phyloP scores from a whole-genome alignment of 2,888 invertebrate species.

The Platynereis dumerilii region DNA sequence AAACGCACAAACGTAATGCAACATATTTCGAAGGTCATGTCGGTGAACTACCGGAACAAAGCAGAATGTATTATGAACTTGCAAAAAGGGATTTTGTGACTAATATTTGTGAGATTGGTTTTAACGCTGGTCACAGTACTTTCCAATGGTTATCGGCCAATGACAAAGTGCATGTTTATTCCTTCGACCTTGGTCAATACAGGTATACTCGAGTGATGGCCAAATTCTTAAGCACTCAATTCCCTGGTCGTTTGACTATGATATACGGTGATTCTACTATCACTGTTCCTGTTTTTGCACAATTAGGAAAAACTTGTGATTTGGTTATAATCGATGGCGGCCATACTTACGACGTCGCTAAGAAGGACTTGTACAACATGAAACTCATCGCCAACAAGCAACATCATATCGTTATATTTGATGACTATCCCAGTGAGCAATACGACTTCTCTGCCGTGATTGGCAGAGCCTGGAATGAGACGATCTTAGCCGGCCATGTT shows the following conservation, averaged over 20 bases:
- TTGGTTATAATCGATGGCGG: constrained; percentile 13
- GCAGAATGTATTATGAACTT: constrained; percentile 1
- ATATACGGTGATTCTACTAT: constrained; percentile 9
- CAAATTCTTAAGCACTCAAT: not conserved
- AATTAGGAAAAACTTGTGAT: constrained; percentile 2
- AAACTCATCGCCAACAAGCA: constrained; percentile 2
- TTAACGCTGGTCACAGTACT: constrained; percentile 28
- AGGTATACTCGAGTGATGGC: constrained; percentile 11
- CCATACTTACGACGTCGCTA: constrained; percentile 9
- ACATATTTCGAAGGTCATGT: not conserved
- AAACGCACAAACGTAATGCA: constrained; percentile 1
- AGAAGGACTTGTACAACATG: constrained; percentile 13
- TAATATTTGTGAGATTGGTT: constrained; percentile 29
- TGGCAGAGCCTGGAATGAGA: constrained; percentile 6
- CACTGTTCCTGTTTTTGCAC: constrained; percentile 3
- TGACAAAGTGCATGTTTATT: constrained; percentile 22
- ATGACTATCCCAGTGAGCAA: constrained; percentile 3
- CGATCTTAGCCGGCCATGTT: not conserved
- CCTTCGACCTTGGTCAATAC: constrained; percentile 13
- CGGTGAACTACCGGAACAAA: not conserved
- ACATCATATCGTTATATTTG: constrained; percentile 8
- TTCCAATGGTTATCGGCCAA: constrained; percentile 30
- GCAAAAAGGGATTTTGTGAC: constrained; percentile 4
- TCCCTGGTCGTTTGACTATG: constrained; percentile 12
- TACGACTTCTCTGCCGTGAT: not conserved